These are phyloP conservation scores for Andrena bicolor DNA, from an alignment of 2,888 invertebrate genomes.

Conservation along the genomic window DNA sequence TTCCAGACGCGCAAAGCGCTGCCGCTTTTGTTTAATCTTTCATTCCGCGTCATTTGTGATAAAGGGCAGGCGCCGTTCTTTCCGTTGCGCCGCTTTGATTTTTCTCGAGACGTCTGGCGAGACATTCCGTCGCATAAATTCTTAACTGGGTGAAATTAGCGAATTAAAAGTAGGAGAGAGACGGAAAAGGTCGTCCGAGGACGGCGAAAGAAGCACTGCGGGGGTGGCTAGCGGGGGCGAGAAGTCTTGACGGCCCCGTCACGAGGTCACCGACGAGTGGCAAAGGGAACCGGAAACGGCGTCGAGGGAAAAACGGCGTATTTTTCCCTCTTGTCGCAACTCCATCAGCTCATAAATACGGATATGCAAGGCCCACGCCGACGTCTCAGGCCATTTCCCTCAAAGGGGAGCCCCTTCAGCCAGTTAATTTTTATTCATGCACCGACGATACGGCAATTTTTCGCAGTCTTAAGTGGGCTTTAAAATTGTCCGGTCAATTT, in stretches of 20 bases:
- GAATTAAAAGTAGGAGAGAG: constrained; percentile 82
- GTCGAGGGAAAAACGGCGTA: constrained; percentile 29
- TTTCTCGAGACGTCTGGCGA: constrained; percentile 80
- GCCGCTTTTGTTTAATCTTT: constrained; percentile 83
- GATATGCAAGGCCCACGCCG: constrained; percentile 55
- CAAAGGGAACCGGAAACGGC: constrained; percentile 48
- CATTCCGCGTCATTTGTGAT: constrained; percentile 83
- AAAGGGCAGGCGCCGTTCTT: constrained; percentile 74
- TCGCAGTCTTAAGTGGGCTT: constrained; percentile 84
- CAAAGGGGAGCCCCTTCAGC: constrained; percentile 1
- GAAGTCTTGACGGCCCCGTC: constrained; percentile 33
- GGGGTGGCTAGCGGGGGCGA: neutral
- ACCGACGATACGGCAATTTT: constrained; percentile 84
- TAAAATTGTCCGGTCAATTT: constrained; percentile 85
- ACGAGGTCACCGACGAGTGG: constrained; percentile 48
- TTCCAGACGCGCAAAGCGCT: constrained; percentile 58
- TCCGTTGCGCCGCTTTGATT: constrained; percentile 82
- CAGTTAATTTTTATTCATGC: constrained; percentile 84
- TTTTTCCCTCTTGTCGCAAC: constrained; percentile 19
- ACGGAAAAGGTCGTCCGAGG: constrained; percentile 48
- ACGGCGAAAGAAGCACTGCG: constrained; percentile 27
- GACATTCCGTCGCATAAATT: constrained; percentile 83
- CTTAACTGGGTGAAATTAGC: constrained; percentile 84
- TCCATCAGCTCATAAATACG: constrained; percentile 61
- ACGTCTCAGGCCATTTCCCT: neutral